These are phyloP conservation scores for Felis catus DNA, from an alignment of 2,113 vertebrate genomes.

Conservation along the genomic window F.catus_Fca126_mat1.0 CM031420.1:71342501-71343000, in stretches of 20 bases:
- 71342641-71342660: not conserved
- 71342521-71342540: conserved; percentile 41
- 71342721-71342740: conserved; percentile 1
- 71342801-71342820: not conserved
- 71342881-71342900: not conserved
- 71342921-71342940: not conserved
- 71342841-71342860: not conserved
- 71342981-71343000: conserved; percentile 1
- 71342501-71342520: not conserved
- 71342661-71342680: conserved; percentile 24
- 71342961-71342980: conserved; percentile 21
- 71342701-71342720: conserved; percentile 2
- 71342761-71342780: not conserved
- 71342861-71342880: not conserved
- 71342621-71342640: not conserved
- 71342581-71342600: not conserved
- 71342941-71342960: conserved; percentile 19
- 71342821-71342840: not conserved
- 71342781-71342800: conserved; percentile 23
- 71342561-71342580: conserved; percentile 25
- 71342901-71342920: conserved; percentile 10
- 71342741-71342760: conserved; percentile 31
- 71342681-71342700: conserved; percentile 27
- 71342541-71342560: not conserved
- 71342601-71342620: conserved; percentile 19